phyloP scores from a whole-genome alignment of 2,113 vertebrate species.

The Equus przewalskii region DNA sequence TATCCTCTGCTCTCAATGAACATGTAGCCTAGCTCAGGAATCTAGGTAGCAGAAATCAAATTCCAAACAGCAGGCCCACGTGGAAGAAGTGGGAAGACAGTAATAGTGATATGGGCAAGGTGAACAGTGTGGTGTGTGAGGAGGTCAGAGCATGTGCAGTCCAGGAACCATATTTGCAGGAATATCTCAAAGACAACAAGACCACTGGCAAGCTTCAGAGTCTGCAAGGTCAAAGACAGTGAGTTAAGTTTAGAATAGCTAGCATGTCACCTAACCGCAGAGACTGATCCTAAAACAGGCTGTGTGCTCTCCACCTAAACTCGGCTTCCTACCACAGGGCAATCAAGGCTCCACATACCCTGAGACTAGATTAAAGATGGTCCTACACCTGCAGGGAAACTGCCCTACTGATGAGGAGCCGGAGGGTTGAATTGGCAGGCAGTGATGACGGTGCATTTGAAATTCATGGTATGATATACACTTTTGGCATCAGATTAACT shows the following conservation, averaged over 20 bases:
- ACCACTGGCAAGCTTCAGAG: not conserved
- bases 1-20: not conserved
- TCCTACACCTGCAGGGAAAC: not conserved
- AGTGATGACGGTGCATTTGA: not conserved
- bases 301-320: not conserved
- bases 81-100: not conserved
- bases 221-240: not conserved
- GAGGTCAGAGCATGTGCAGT: not conserved
- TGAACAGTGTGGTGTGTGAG: not conserved
- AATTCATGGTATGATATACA: not conserved
- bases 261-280: not conserved
- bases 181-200: not conserved
- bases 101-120: not conserved
- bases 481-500: not conserved
- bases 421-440: too few relatives aligned
- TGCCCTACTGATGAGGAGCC: not conserved
- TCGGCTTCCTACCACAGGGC: not conserved
- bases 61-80: not conserved
- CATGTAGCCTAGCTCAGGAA: not conserved
- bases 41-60: not conserved
- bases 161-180: not conserved
- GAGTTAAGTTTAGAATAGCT: not conserved
- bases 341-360: fast-evolving
- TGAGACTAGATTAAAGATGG: not conserved
- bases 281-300: not conserved